Evolutionary conservation across 2,888 invertebrate species (phyloP).

Genomic region (Melieria omissa): DNA sequence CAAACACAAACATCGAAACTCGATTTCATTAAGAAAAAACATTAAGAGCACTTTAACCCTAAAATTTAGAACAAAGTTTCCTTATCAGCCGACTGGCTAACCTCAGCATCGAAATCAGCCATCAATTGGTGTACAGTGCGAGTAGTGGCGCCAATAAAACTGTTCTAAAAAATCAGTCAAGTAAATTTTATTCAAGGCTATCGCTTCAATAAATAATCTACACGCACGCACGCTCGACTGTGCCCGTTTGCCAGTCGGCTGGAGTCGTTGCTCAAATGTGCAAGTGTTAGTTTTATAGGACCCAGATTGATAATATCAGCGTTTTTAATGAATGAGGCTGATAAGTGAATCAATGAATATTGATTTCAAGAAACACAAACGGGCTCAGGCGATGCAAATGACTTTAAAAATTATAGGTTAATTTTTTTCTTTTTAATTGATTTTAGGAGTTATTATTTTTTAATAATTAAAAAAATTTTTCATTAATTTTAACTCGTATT

Average conservation of each 20-base stretch:
- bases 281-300: conserved; percentile 1
- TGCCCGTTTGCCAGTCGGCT: too few relatives aligned
- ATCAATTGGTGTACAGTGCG: background rate
- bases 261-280: too few relatives aligned
- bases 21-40: background rate
- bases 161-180: conserved; percentile 37
- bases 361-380: too few relatives aligned
- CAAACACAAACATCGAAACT: too few relatives aligned
- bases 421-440: too few relatives aligned
- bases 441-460: too few relatives aligned
- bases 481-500: too few relatives aligned
- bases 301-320: conserved; percentile 40
- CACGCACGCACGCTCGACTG: background rate
- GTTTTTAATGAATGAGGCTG: conserved; percentile 2
- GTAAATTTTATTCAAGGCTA: conserved; percentile 31
- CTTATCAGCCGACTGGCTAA: conserved; percentile 30
- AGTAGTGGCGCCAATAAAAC: conserved; percentile 30
- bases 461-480: too few relatives aligned
- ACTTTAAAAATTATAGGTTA: too few relatives aligned
- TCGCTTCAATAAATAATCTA: conserved; percentile 26
- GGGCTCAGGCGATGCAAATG: too few relatives aligned
- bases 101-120: background rate
- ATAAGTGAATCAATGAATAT: too few relatives aligned
- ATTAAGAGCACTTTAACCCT: conserved; percentile 31
- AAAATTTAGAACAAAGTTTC: conserved; percentile 29